These are phyloP conservation scores for Xiphophorus hellerii DNA, from an alignment of 2,113 vertebrate species.

Conservation along the genomic window DNA sequence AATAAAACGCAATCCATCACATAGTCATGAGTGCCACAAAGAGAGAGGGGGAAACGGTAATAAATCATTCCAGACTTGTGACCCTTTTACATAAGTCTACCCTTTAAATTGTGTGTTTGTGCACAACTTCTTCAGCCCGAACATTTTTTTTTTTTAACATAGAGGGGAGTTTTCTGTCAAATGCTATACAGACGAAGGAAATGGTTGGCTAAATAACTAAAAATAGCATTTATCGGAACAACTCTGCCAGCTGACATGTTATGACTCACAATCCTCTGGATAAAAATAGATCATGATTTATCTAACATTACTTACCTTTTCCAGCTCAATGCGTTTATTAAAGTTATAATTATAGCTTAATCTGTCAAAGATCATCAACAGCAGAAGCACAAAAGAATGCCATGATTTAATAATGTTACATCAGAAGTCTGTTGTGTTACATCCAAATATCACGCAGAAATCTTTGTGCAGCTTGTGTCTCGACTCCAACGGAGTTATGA, in stretches of 20 bases:
- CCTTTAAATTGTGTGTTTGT: constrained; percentile 28
- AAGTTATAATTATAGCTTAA: not conserved
- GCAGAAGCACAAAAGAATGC: not conserved
- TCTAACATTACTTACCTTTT: constrained; percentile 5
- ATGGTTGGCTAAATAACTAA: not conserved
- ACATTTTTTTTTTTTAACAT: constrained; percentile 5
- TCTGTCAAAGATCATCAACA: not conserved
- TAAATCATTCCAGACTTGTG: constrained; percentile 53
- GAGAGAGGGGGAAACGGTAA: constrained; percentile 42
- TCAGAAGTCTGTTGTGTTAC: not conserved
- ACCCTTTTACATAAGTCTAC: constrained; percentile 45
- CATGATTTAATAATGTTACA: constrained; percentile 30
- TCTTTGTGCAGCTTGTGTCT: not conserved
- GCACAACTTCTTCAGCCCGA: not conserved
- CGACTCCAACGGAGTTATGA: constrained; percentile 6
- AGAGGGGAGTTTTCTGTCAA: constrained; percentile 2
- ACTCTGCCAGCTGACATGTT: not conserved
- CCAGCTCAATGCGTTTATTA: not conserved
- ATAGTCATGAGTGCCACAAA: constrained; percentile 48
- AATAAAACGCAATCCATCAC: constrained; percentile 58
- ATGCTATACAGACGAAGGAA: not conserved
- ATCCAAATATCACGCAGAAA: constrained; percentile 3
- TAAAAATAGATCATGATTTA: constrained; percentile 30
- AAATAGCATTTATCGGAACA: not conserved
- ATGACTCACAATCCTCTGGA: constrained; percentile 1